Base-by-base conservation (phyloP, 2,888 invertebrate species). In the Automeris io region DNA sequence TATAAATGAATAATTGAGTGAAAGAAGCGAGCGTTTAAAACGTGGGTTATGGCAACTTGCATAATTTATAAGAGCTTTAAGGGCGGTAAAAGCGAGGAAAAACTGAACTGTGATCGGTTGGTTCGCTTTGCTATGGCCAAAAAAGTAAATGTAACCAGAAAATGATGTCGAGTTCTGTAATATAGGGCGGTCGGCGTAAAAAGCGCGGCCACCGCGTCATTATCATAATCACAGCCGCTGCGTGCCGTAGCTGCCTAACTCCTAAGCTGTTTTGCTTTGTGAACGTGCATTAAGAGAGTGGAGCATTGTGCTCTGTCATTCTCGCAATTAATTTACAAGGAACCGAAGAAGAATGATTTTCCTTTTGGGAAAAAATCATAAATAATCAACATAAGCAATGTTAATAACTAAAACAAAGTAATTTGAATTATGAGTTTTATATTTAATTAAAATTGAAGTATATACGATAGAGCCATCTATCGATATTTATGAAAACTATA, bases 141-240 rank as follows among this genome's bases (percentile, higher is more conserved):
- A 58, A 51, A 57, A 59, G 53, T 56, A 49, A 51, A 57, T 54
- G 48, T 58, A 63, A 66, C 63, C 64, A 62, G 63, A 68, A 67
- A 71, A 78, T 63, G 66, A 76, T 78, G 78, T 78, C 75, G 78
- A 76, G 76, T 64, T 74, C 67, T 69, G 71, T 69, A 71, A 78
- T 78, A 75, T 72, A 78, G 74, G 72, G 68, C 74, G 70, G 68
- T 42, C 63, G 66, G 55, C 73, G 69, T 75, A 82, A 86, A 85
- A 85, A 83, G 82, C 78, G 78, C 77, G 80, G 72, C 79, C 61
- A 78, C 76, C 75, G 65, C 75, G 76, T 81, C 83, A 85, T 86
- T 86, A 85, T 82, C 78, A 86, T 85, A 85, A 85, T 85, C 82
- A 85, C 83, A 76, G 69, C 61, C 64, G 71, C 78, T 71, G 76